Percentiles rank a stretch among this genome's conserved stretches.
Evolutionary conservation across 2,797 vertebrate species (phyloP).

Genomic region (Lagocephalus sceleratus): DNA sequence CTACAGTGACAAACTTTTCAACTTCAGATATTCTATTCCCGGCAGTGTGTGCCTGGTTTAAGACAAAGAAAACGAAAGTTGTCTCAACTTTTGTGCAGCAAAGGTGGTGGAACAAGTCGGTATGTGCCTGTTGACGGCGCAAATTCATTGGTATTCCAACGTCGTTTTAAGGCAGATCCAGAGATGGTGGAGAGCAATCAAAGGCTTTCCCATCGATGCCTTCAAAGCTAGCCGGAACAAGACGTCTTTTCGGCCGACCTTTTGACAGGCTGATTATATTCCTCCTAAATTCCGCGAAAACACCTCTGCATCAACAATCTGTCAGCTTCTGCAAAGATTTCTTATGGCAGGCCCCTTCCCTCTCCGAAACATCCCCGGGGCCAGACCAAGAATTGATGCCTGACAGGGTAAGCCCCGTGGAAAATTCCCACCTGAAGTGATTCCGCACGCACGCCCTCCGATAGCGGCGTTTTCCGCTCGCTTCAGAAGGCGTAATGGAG

Average conservation of each 20-base stretch:
- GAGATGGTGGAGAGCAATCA: too few species aligned
- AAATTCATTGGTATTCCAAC: too few species aligned
- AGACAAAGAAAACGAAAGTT: too few species aligned
- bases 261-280: conserved; percentile 3
- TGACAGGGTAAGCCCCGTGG: conserved; percentile 8
- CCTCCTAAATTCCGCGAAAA: conserved; percentile 10
- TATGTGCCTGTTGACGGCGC: too few species aligned
- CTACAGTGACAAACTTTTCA: conserved; percentile 32
- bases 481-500: background rate
- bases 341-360: background rate
- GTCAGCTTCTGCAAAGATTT: background rate
- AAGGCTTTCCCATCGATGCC: too few species aligned
- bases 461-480: background rate
- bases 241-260: background rate
- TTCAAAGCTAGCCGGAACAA: background rate
- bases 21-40: too few species aligned
- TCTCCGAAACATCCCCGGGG: background rate
- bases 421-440: conserved; percentile 5
- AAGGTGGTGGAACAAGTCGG: too few species aligned
- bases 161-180: too few species aligned
- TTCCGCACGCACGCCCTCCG: conserved; percentile 3
- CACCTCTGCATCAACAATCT: background rate
- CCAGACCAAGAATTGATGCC: conserved; percentile 7
- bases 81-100: too few species aligned
- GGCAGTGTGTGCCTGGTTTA: too few species aligned